Percentiles rank a stretch among this genome's conserved stretches.
phyloP scores from a whole-genome alignment of 2,888 invertebrate species.

The Standfussiana lucernea region DNA sequence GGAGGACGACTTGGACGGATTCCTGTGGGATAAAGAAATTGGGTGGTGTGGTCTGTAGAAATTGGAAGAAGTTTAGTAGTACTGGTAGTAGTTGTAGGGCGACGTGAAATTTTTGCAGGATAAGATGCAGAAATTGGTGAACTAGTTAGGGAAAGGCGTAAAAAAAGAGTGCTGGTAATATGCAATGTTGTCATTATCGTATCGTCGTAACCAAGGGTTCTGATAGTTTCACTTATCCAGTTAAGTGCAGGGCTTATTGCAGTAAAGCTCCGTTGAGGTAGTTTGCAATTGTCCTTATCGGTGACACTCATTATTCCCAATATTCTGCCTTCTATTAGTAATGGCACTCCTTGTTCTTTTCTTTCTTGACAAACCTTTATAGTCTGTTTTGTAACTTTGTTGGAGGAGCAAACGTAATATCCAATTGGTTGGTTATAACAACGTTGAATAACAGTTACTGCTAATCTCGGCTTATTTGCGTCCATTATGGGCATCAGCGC shows the following conservation, averaged over 20 bases:
- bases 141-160: too few species aligned
- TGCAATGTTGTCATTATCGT: slow-evolving; percentile 32
- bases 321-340: slow-evolving; percentile 74
- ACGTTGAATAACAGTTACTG: slow-evolving; percentile 68
- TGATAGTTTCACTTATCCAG: slow-evolving; percentile 73
- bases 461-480: slow-evolving; percentile 58
- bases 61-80: neutral
- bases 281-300: slow-evolving; percentile 58
- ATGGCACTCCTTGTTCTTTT: slow-evolving; percentile 75
- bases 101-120: neutral
- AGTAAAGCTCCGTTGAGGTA: slow-evolving; percentile 69
- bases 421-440: slow-evolving; percentile 67
- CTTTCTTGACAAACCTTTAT: slow-evolving; percentile 57
- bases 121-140: neutral
- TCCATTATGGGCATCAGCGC: slow-evolving; percentile 71
- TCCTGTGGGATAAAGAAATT: neutral
- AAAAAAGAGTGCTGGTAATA: neutral
- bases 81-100: neutral
- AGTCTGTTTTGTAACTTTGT: slow-evolving; percentile 47
- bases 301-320: slow-evolving; percentile 70
- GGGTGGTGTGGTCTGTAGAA: too few species aligned
- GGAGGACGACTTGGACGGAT: neutral
- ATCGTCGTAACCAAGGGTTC: slow-evolving; percentile 38
- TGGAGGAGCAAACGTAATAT: slow-evolving; percentile 75
- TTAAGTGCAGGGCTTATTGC: slow-evolving; percentile 69